phyloP scores from a whole-genome alignment of 2,113 vertebrate species.

The Burhinus oedicnemus region DNA sequence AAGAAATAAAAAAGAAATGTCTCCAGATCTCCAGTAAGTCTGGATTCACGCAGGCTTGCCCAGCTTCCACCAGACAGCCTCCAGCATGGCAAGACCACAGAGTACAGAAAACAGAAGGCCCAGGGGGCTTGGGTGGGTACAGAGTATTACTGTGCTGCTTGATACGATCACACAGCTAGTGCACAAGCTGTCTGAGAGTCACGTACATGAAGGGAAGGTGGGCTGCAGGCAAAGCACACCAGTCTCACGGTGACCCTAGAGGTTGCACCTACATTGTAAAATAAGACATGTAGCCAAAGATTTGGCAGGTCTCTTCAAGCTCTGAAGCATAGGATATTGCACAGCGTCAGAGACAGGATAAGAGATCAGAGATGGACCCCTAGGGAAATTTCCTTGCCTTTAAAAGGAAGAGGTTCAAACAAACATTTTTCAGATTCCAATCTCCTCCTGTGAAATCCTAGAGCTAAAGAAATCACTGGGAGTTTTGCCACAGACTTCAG shows the following conservation, averaged over 20 bases:
- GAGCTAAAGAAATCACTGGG: conserved; percentile 57
- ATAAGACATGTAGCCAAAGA: background rate
- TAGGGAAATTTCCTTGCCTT: conserved; percentile 54
- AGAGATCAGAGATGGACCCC: conserved; percentile 58
- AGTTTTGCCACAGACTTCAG: conserved; percentile 59
- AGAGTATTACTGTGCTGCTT: background rate
- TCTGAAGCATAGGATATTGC: conserved; percentile 40
- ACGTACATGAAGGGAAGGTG: background rate
- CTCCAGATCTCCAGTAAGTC: background rate
- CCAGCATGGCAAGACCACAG: background rate
- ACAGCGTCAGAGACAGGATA: conserved; percentile 34
- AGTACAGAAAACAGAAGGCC: background rate
- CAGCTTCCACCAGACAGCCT: background rate
- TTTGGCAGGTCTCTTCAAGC: conserved; percentile 40
- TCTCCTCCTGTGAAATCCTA: conserved; percentile 63
- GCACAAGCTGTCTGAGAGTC: background rate
- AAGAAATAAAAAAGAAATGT: background rate
- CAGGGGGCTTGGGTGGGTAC: background rate
- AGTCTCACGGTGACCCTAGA: background rate
- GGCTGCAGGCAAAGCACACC: background rate
- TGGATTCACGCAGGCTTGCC: background rate
- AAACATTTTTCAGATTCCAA: conserved; percentile 68
- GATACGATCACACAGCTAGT: background rate
- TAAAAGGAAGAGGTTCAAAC: conserved; percentile 68
- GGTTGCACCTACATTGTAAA: background rate